Base-by-base conservation (phyloP, 2,113 vertebrate species). In the Brevimyrus niger region DNA sequence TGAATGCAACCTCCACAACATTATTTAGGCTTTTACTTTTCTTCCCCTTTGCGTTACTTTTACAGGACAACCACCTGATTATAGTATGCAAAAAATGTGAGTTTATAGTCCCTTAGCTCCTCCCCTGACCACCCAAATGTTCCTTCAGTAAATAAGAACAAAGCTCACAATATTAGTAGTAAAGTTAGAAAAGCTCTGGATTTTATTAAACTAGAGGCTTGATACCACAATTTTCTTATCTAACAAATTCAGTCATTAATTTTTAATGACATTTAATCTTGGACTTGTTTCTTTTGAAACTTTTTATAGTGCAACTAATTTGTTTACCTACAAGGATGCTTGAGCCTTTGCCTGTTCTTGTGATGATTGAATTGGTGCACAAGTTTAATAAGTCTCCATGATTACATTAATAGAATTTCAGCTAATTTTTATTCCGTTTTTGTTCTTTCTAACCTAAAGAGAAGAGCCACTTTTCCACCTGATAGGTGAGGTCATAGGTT, bases 161-260 rank as follows among this genome's bases (percentile, higher is more conserved):
- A 89, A 73, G 89, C 91, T 76, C 89, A 89, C 48, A 91, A 89
- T 90, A 90, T 86, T 89, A 73, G 87, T 53, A 42, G 17, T 82
- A 44, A 84, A 84, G 55, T 88, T 27, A 88, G 55, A 89, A 90
- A 86, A 90, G 82, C 85, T 84, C 42, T 89, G 35, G n/a, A 82
- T 89, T 84, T 85, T 42, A 27, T 89, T 55, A 55, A 82, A 61
- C 88, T 89, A 42, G 88, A 89, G 13, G 76, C 51, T 84, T 61
- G 42, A 50, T 58, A 38, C 35, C 76, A 89, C 50, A 76, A 76
- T 87, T 87, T 17, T 8, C 38, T n/a, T 44, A n/a, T n/a, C 38
- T 65, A 87, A 65, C 31, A 42, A 87, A 61, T 87, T 38, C 73
- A 38, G 31, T 61, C 55, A 87, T 87, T 87, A 44, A 85, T 89